A percentile compares a stretch with the other conserved stretches of the same genome.
phyloP scores from a whole-genome alignment of 2,888 invertebrate genomes.

The Pelosia muscerda region DNA sequence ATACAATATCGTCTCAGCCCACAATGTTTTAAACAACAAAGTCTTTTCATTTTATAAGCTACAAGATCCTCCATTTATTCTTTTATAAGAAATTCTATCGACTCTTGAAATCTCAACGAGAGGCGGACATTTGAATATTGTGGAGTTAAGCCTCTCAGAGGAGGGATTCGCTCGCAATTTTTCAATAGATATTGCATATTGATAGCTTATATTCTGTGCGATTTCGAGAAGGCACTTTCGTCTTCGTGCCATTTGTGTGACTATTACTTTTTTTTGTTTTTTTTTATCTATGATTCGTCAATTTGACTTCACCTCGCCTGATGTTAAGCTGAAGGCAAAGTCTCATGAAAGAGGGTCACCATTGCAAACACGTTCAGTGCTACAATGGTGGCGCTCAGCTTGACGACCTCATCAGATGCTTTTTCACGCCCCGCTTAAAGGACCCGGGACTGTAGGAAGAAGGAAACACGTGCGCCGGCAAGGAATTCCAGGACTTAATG shows the following conservation, averaged over 20 bases:
- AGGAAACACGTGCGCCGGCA: no score
- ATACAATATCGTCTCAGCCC: neutral
- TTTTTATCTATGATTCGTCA: no score
- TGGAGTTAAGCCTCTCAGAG: slow-evolving; percentile 36
- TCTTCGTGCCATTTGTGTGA: neutral
- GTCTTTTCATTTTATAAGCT: slow-evolving; percentile 31
- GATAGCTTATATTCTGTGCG: slow-evolving; percentile 28
- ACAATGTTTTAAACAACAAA: slow-evolving; percentile 18
- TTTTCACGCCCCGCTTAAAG: no score
- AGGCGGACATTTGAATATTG: slow-evolving; percentile 49
- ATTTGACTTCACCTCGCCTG: no score
- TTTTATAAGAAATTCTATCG: slow-evolving; percentile 42
- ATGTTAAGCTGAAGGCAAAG: no score
- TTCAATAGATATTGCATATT: slow-evolving; percentile 33
- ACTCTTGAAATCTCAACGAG: slow-evolving; percentile 37
- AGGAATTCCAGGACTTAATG: no score
- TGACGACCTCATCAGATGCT: no score
- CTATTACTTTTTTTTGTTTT: no score
- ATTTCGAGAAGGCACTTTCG: neutral
- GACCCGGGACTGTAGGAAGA: no score
- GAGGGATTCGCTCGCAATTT: slow-evolving; percentile 39
- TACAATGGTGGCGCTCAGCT: no score
- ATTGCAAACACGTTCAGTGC: no score
- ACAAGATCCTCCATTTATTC: slow-evolving; percentile 27
- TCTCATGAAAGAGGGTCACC: no score